Evolutionary conservation across 2,888 invertebrate species (phyloP), one percentile per base, ranked within the genome.

Genomic region (Drosophila leonis): DNA sequence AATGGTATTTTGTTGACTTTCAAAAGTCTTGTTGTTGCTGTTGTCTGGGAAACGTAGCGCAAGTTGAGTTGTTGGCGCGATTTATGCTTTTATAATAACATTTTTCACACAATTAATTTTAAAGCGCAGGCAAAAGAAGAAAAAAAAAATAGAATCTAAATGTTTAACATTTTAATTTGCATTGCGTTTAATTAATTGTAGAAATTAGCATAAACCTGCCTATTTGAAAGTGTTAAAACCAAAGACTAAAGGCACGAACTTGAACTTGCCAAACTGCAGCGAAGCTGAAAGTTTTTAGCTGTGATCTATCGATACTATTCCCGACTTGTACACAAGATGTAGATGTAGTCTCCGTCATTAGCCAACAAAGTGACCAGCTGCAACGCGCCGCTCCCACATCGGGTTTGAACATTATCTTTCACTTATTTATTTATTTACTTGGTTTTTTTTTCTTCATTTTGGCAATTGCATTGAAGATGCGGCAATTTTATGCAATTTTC

Each of bases 71-170:
- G 62, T 55, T 48, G 46, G 48, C 42, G 56, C 66, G 56, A 62
- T 65, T 77, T 82, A 67, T 88, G 83, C 75, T 71, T 85, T 85
- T 78, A 68, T 76, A 83, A 75, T 80, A 68, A 63, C 33, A 72
- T 71, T 80, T 76, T 88, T 88, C 84, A 86, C 88, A 88, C 83
- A 84, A 74, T 88, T 85, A 65, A 75, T 82, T 85, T 82, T 46
- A 67, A 72, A 73, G 72, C 66, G 55, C 49, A 57, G 73, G n/a
- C 64, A 52, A 56, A 33, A n/a, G 10, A 37, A n/a, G n/a, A 65
- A 29, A 29, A 15, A 42, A 39, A n/a, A 29, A 9, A n/a, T 2
- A 54, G 24, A 54, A 56, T 72, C 67, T 55, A 76, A 82, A 68
- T 83, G 78, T 70, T 85, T 69, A 75, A 68, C 75, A 78, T 76